Percentiles rank a stretch among this genome's conserved stretches.
Conservation (phyloP, 2,113 vertebrate genomes). For the Pituophis catenifer region DNA sequence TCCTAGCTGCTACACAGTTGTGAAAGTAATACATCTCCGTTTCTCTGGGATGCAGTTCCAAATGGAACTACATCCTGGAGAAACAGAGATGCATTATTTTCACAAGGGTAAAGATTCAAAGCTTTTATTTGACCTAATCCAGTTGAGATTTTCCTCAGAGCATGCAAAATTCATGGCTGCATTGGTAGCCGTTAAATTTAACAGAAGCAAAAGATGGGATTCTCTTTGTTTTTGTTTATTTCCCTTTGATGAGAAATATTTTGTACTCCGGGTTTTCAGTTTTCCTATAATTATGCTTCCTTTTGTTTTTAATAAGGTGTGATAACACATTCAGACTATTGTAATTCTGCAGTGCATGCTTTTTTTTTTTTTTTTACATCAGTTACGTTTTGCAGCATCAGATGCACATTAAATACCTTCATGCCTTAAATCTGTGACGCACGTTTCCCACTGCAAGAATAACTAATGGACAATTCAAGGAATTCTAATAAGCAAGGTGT, state of each 20-base stretch:
- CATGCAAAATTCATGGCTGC: neutral
- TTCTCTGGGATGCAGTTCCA: conserved; percentile 29
- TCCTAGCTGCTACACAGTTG: neutral
- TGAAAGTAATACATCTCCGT: neutral
- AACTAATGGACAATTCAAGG: neutral
- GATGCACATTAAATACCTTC: neutral
- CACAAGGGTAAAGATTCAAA: accelerated
- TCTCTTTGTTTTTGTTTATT: neutral
- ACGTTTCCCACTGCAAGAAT: neutral
- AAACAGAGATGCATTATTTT: too few species aligned
- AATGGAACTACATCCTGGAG: too few species aligned
- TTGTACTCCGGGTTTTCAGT: neutral
- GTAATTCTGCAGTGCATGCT: conserved; percentile 24
- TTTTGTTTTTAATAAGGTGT: accelerated
- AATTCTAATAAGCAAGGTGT: neutral
- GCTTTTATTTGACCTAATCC: neutral
- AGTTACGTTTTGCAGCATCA: conserved; percentile 9
- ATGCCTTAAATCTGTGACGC: neutral
- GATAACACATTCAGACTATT: neutral
- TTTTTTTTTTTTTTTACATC: neutral
- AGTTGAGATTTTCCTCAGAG: conserved; percentile 7
- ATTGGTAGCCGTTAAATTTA: accelerated
- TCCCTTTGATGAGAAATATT: neutral
- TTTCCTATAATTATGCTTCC: neutral
- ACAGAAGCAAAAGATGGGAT: accelerated